phyloP scores from a whole-genome alignment of 2,888 invertebrate species.

The Tetropium fuscum region DNA sequence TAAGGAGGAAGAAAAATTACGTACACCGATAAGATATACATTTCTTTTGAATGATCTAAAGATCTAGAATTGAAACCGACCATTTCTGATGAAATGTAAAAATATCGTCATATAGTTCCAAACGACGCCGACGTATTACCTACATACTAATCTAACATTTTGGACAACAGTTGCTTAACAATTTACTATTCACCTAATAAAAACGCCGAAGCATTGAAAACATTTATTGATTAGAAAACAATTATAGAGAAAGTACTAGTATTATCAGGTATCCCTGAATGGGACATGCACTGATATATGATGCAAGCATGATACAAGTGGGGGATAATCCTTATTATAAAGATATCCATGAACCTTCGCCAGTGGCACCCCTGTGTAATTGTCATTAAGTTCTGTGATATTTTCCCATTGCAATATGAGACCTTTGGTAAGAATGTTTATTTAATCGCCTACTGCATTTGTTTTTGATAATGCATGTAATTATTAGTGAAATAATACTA shows the following conservation, averaged over 20 bases:
- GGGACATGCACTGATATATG: slow-evolving; percentile 41
- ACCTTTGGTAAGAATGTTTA: slow-evolving; percentile 46
- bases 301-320: slow-evolving; percentile 45
- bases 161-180: no score
- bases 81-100: no score
- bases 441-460: neutral
- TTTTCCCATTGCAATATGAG: slow-evolving; percentile 43
- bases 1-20: no score
- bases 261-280: slow-evolving; percentile 53
- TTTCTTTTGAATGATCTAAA: no score
- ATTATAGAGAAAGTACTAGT: slow-evolving; percentile 50
- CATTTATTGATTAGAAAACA: slow-evolving; percentile 27
- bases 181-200: no score
- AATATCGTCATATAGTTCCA: no score
- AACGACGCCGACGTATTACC: no score
- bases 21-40: no score
- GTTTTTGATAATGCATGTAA: neutral
- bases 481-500: neutral
- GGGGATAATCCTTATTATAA: slow-evolving; percentile 52
- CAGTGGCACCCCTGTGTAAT: slow-evolving; percentile 50
- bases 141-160: no score
- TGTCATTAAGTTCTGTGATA: slow-evolving; percentile 27
- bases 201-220: slow-evolving; percentile 4
- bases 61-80: no score
- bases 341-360: slow-evolving; percentile 47